Conservation (phyloP, 1,140 invertebrate species). For the Riptortus pedestris region DNA sequence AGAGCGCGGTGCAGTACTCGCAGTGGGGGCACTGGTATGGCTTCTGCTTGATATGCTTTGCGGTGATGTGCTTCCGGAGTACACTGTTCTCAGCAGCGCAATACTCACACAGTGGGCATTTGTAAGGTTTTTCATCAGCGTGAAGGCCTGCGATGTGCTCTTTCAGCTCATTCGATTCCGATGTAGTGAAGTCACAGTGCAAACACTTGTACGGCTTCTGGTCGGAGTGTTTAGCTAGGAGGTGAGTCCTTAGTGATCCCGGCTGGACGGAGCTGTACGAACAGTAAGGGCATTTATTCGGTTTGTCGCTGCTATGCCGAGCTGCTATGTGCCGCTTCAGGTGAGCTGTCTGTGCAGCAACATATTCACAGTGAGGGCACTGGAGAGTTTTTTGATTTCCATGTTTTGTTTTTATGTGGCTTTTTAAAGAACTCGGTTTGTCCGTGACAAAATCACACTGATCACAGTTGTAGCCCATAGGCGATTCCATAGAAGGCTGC, state of each 20-base stretch:
- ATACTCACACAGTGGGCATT: not conserved
- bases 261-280: not conserved
- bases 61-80: not conserved
- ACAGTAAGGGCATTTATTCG: slow-evolving; percentile 1
- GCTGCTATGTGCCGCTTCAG: not conserved
- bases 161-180: not conserved
- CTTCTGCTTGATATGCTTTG: not conserved
- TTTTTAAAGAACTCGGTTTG: not conserved
- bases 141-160: not conserved
- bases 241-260: not conserved
- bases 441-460: not conserved
- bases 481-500: too few relatives aligned
- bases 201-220: not conserved
- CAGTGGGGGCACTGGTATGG: not conserved
- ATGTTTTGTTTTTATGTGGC: not conserved
- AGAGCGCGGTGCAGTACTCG: not conserved
- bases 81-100: not conserved
- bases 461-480: too few relatives aligned
- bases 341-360: not conserved
- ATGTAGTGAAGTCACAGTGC: not conserved
- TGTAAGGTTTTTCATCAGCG: not conserved
- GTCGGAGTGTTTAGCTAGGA: not conserved
- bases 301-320: not conserved
- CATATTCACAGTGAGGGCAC: not conserved
- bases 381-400: not conserved